Conservation (phyloP, 2,113 vertebrate species). For the Psophia crepitans region DNA sequence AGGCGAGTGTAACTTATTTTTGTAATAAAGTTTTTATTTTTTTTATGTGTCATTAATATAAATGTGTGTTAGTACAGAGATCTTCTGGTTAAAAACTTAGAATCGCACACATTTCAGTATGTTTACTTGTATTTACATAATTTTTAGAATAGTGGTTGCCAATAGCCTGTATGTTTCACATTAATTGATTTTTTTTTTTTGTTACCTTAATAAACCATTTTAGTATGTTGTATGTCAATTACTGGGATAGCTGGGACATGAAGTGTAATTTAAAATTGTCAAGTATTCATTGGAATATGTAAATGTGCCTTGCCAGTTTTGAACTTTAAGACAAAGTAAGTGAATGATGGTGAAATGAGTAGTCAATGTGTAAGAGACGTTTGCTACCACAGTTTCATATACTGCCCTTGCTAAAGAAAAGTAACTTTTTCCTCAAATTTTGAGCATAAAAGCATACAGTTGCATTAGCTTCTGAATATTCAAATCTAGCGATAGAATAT, state of each 20-base stretch:
- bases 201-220: constrained; percentile 83
- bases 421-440: constrained; percentile 63
- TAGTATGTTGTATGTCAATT: constrained; percentile 86
- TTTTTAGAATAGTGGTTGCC: constrained; percentile 83
- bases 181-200: constrained; percentile 75
- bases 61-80: constrained; percentile 87
- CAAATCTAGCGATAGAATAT: constrained; percentile 63
- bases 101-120: constrained; percentile 84
- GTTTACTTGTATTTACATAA: constrained; percentile 85
- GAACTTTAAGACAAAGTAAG: constrained; percentile 75
- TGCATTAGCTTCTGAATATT: constrained; percentile 72
- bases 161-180: constrained; percentile 83
- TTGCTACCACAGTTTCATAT: constrained; percentile 74
- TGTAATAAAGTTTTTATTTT: constrained; percentile 99
- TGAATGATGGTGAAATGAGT: constrained; percentile 73
- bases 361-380: constrained; percentile 69
- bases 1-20: constrained; percentile 99
- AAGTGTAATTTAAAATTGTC: constrained; percentile 86
- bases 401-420: constrained; percentile 76
- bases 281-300: constrained; percentile 86
- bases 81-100: constrained; percentile 83
- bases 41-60: constrained; percentile 91
- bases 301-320: constrained; percentile 86
- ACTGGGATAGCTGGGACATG: constrained; percentile 85
- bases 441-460: constrained; percentile 64